Conservation (phyloP, 2,888 invertebrate species). For the Oscheius sp. region DNA sequence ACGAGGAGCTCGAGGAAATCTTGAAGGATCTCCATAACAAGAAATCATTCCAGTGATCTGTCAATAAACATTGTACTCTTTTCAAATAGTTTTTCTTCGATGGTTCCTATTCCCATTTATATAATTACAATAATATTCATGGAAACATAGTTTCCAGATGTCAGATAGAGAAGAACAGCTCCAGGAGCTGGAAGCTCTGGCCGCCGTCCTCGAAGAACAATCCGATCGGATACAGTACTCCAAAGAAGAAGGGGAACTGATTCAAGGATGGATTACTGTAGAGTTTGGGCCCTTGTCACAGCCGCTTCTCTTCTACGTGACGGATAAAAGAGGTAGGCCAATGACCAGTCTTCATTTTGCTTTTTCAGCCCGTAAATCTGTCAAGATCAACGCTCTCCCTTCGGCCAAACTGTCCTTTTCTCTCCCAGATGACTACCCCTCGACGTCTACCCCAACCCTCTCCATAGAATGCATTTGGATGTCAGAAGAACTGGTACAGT, state of each 20-base stretch:
- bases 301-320: no score
- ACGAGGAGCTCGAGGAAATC: constrained; percentile 93
- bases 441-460: not conserved
- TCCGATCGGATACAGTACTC: not conserved
- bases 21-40: constrained; percentile 98
- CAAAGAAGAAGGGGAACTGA: not conserved
- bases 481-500: not conserved
- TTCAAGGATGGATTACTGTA: not conserved
- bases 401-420: not conserved
- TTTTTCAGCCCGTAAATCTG: not conserved
- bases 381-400: not conserved
- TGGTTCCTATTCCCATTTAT: no score
- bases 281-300: not conserved
- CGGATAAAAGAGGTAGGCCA: no score
- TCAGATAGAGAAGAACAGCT: not conserved
- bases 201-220: not conserved
- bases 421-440: constrained; percentile 13
- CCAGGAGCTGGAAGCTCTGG: not conserved
- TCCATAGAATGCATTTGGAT: constrained; percentile 10
- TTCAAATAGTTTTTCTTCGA: not conserved
- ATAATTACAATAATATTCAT: no score
- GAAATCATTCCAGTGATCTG: constrained; percentile 85
- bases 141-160: no score
- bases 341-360: no score
- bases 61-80: no score